Evolutionary conservation across 2,797 vertebrate genomes (phyloP).

Genomic region (Etheostoma perlongum): DNA sequence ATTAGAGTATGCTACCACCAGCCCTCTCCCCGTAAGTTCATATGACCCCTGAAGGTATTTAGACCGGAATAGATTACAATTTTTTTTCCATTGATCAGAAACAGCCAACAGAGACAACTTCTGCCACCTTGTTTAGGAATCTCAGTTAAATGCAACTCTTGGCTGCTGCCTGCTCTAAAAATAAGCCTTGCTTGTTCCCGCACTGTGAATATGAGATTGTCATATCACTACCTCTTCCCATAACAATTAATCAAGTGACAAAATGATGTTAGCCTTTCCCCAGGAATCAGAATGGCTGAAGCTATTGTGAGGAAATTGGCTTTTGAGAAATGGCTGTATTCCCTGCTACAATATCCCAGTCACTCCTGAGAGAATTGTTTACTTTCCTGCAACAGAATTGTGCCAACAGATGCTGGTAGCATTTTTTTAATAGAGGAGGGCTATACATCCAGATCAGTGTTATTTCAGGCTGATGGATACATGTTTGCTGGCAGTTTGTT

Average conservation of each 20-base stretch:
- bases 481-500: conserved; percentile 48
- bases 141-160: conserved; percentile 63
- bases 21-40: not conserved
- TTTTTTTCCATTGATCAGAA: conserved; percentile 44
- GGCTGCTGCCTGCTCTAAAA: conserved; percentile 75
- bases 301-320: conserved; percentile 73
- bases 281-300: conserved; percentile 64
- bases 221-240: conserved; percentile 76
- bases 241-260: conserved; percentile 82
- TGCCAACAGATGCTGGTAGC: conserved; percentile 31
- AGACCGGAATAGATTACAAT: conserved; percentile 41
- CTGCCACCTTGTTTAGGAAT: conserved; percentile 52
- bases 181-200: conserved; percentile 67
- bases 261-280: conserved; percentile 74
- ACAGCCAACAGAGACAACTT: conserved; percentile 33
- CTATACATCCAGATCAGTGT: conserved; percentile 37
- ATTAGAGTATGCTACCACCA: conserved; percentile 45
- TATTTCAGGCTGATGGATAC: conserved; percentile 62
- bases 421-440: conserved; percentile 47
- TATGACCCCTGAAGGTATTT: conserved; percentile 36
- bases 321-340: conserved; percentile 71
- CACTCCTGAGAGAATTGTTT: conserved; percentile 61
- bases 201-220: conserved; percentile 76
- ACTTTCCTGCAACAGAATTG: conserved; percentile 46
- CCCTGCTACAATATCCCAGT: conserved; percentile 64